phyloP scores from a whole-genome alignment of 2,797 vertebrate species.

The Varecia variegata region DNA sequence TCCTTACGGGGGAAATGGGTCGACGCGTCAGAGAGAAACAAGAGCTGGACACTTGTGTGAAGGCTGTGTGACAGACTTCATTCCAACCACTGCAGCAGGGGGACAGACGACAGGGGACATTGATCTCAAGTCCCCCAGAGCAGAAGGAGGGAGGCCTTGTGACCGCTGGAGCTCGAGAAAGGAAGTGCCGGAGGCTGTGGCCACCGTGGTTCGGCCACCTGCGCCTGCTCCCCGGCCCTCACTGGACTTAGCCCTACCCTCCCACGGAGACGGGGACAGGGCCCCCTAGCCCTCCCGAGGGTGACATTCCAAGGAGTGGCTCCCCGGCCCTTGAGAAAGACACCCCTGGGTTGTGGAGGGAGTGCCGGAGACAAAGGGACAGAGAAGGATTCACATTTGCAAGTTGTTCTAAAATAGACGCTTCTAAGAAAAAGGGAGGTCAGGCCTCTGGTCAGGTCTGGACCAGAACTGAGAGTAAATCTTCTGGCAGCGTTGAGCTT shows the following conservation, averaged over 20 bases:
- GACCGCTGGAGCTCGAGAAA: background rate
- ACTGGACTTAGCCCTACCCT: background rate
- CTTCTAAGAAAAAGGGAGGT: background rate
- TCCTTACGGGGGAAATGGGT: fast-evolving
- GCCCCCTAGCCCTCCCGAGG: background rate
- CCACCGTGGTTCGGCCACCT: fast-evolving
- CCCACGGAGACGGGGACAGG: background rate
- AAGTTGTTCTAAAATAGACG: background rate
- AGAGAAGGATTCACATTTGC: background rate
- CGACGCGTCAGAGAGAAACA: background rate
- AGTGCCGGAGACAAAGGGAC: background rate
- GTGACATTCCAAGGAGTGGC: background rate
- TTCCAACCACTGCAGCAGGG: fast-evolving
- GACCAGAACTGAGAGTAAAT: background rate
- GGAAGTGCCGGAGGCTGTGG: fast-evolving
- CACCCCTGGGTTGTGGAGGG: background rate
- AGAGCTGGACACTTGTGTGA: background rate
- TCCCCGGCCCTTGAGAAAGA: background rate
- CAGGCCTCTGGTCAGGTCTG: background rate
- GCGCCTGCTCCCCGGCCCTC: background rate
- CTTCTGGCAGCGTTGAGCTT: fast-evolving
- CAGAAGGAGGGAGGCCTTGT: background rate
- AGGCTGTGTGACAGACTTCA: background rate
- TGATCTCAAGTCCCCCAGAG: background rate
- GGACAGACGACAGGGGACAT: too few relatives aligned